These are phyloP conservation scores for Mungos mungo DNA, from an alignment of 2,113 vertebrate genomes.

Conservation along the genomic window DNA sequence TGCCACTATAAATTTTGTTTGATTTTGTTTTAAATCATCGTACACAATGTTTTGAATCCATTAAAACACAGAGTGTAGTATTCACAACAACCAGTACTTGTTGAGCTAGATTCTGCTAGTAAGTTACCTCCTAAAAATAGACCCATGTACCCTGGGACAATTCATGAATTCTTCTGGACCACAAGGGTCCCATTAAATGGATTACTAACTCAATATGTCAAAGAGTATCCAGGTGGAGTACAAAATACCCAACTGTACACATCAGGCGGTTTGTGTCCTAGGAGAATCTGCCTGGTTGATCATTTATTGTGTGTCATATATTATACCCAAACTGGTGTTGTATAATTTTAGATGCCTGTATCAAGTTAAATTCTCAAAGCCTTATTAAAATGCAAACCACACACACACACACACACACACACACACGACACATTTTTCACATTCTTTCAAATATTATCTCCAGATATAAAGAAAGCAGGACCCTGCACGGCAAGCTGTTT, in stretches of 20 bases:
- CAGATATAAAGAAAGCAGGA: background rate
- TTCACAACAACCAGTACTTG: background rate
- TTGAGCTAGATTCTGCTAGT: background rate
- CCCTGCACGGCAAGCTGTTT: background rate
- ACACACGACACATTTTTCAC: background rate
- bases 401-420: background rate
- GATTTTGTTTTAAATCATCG: background rate
- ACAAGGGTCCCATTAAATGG: background rate
- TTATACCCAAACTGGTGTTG: background rate
- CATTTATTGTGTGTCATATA: background rate
- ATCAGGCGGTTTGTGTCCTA: background rate
- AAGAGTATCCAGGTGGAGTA: background rate
- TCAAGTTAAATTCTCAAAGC: background rate
- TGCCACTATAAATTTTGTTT: background rate
- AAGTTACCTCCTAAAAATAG: background rate
- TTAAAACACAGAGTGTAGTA: background rate
- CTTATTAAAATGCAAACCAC: background rate
- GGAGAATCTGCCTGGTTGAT: background rate
- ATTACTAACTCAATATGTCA: slow-evolving; percentile 21
- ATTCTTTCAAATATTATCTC: background rate
- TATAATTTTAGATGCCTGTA: background rate
- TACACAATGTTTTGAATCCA: background rate
- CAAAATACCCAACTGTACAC: background rate
- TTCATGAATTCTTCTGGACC: background rate
- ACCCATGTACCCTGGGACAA: background rate